Base-by-base conservation (phyloP, 2,797 vertebrate species). In the Sorex maritimensis region DNA sequence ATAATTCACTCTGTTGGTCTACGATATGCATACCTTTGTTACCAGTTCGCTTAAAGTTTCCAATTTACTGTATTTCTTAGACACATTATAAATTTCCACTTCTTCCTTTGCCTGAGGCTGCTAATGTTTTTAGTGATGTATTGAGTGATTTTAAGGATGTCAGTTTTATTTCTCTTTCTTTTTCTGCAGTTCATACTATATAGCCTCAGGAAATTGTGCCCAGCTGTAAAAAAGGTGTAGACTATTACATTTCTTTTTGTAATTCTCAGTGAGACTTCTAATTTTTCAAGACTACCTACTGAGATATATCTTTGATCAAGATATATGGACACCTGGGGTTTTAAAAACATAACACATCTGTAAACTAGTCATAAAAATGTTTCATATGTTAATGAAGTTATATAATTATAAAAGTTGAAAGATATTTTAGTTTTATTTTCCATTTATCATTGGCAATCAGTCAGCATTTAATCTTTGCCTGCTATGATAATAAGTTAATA, bases 251-350 rank as follows among this genome's bases (percentile, higher is more conserved):
- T 94, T 61, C 15, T 19, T 52, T 94, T 88, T 86, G 38, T 95
- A 89, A 81, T 94, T 93, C 93, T 87, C 85, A 75, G 49, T 79
- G 78, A 69, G 78, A 89, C 44, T 75, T 86, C 41, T 86, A 92
- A 61, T 88, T 96, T 94, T 67, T 79, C 28, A 94, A 69, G 46
- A 81, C 89, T 92, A 30, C 86, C 58, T 88, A 81, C 88, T 5
- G 23, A 92, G 92, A 95, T 94, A 94, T 71, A 44, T 79, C 89
- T 97, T 94, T 93, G 88, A 94, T 93, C 92, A 84, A 92, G 86
- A 74, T 71, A 91, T 78, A 92, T n/a, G 78, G 74, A 86, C 71
- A 90, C 94, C 83, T 93, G 81, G 58, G 91, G 69, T 79, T 49
- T 83, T 67, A 55, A 92, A 80, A 95, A 44, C 30, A 68, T 68